Evolutionary conservation across 1,140 invertebrate species (phyloP).

Genomic region (Magallana ariakensis): DNA sequence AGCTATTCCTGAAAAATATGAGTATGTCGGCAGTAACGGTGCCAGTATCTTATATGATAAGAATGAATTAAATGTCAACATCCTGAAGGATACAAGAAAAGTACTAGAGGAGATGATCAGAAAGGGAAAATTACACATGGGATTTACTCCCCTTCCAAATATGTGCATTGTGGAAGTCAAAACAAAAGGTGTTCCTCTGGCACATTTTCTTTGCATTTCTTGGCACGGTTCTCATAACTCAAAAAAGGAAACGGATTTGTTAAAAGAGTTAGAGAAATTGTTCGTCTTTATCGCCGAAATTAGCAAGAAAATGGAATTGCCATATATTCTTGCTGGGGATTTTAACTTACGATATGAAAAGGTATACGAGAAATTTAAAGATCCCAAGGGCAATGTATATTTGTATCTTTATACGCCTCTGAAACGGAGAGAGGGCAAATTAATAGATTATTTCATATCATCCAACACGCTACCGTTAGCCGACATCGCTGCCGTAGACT

Average conservation of each 20-base stretch:
- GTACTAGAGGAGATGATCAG: neutral
- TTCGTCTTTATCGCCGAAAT: neutral
- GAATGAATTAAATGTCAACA: neutral
- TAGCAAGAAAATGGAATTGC: neutral
- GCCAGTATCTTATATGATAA: neutral
- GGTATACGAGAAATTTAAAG: neutral
- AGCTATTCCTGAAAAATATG: neutral
- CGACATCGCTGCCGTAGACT: neutral
- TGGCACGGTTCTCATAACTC: neutral
- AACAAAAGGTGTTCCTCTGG: neutral
- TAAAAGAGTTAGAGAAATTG: neutral
- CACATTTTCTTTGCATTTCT: neutral
- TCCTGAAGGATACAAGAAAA: neutral
- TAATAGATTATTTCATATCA: neutral
- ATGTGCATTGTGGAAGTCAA: neutral
- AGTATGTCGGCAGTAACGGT: neutral
- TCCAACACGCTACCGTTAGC: neutral
- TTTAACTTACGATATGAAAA: neutral
- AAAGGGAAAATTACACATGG: neutral
- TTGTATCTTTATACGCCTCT: neutral
- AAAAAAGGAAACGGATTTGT: neutral
- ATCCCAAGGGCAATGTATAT: neutral
- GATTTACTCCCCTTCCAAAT: neutral
- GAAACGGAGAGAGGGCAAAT: neutral
- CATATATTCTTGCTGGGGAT: neutral